These are phyloP conservation scores for Hippopotamus amphibius DNA, from an alignment of 2,113 vertebrate species.

Conservation along the genomic window DNA sequence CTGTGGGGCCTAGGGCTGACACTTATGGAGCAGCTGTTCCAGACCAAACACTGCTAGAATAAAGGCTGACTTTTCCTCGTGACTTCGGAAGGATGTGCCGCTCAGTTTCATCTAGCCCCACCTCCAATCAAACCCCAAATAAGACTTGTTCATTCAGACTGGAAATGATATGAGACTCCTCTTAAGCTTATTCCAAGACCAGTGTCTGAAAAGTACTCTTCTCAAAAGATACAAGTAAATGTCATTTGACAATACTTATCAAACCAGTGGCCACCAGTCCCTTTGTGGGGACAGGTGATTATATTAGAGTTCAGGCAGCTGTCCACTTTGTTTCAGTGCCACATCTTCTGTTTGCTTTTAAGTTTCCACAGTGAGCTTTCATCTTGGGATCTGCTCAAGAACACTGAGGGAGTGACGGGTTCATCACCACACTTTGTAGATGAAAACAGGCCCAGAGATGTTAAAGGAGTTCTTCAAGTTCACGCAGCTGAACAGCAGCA, in stretches of 20 bases:
- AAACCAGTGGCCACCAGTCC: background rate
- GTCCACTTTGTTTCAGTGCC: background rate
- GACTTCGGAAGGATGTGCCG: background rate
- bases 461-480: background rate
- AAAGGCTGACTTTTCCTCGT: background rate
- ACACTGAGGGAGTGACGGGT: background rate
- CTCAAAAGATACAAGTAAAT: background rate
- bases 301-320: background rate
- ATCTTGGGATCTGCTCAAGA: background rate
- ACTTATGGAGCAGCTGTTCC: background rate
- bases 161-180: background rate
- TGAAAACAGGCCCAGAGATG: background rate
- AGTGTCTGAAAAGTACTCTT: constrained; percentile 22
- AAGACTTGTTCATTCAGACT: background rate
- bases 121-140: background rate
- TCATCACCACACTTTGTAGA: background rate
- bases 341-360: background rate
- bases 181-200: constrained; percentile 20
- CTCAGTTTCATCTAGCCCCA: background rate
- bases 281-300: background rate
- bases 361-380: background rate
- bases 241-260: background rate
- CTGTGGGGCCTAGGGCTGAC: background rate
- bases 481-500: background rate
- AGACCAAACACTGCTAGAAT: background rate